phyloP scores from a whole-genome alignment of 2,888 invertebrate genomes.

The Rhamphomyia laevipes region DNA sequence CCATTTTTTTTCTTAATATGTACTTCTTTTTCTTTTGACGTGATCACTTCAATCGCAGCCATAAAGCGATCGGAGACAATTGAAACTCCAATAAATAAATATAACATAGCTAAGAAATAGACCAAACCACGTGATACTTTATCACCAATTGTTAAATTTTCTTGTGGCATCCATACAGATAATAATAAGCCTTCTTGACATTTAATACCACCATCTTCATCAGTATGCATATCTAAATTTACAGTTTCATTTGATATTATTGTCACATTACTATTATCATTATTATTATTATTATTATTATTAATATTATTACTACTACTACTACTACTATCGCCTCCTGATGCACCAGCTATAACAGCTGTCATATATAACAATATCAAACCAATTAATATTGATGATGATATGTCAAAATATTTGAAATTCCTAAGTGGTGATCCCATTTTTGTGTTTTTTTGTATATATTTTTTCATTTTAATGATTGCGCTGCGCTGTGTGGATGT shows the following conservation, averaged over 20 bases:
- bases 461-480: too few species aligned
- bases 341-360: too few species aligned
- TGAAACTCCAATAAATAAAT: conserved; percentile 97
- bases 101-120: conserved; percentile 81
- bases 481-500: too few species aligned
- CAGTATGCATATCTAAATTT: background rate
- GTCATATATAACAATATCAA: too few species aligned
- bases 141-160: conserved; percentile 62
- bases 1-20: conserved; percentile 80
- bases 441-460: too few species aligned
- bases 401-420: too few species aligned
- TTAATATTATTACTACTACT: too few species aligned
- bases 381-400: too few species aligned
- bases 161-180: conserved; percentile 79
- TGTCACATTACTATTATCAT: background rate
- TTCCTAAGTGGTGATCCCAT: too few species aligned
- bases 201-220: conserved; percentile 16
- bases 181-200: conserved; percentile 81
- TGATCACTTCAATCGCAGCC: conserved; percentile 99
- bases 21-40: conserved; percentile 92
- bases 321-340: too few species aligned
- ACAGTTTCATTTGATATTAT: background rate
- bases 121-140: conserved; percentile 74
- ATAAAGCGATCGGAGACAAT: conserved; percentile 98
- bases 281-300: too few species aligned